A percentile compares a stretch with the other conserved stretches of the same genome.
phyloP scores from a whole-genome alignment of 2,888 invertebrate genomes.

The Laothoe populi region DNA sequence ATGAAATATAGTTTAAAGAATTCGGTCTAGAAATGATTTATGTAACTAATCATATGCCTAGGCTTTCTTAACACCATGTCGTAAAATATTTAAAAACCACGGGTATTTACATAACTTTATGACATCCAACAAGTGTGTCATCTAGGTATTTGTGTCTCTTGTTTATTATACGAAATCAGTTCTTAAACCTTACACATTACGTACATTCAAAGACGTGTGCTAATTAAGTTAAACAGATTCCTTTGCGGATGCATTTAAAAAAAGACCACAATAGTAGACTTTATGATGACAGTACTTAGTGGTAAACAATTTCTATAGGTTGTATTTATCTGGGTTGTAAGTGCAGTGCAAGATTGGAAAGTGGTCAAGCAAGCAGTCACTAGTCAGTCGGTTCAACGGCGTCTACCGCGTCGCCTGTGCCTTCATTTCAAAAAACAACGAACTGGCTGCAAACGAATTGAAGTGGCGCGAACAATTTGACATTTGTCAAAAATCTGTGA shows the following conservation, averaged over 20 bases:
- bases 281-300: conserved; percentile 7
- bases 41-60: neutral
- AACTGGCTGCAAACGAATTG: conserved; percentile 25
- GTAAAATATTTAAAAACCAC: conserved; percentile 25
- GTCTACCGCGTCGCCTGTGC: conserved; percentile 49
- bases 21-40: conserved; percentile 6
- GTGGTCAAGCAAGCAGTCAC: conserved; percentile 56
- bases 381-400: conserved; percentile 55
- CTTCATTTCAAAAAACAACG: conserved; percentile 42
- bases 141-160: conserved; percentile 4
- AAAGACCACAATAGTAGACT: neutral
- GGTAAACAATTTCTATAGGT: conserved; percentile 4
- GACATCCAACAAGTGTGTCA: conserved; percentile 27
- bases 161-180: conserved; percentile 2
- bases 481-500: conserved; percentile 56
- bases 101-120: conserved; percentile 27
- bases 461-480: conserved; percentile 43
- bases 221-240: neutral
- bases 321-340: conserved; percentile 27
- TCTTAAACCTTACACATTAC: neutral
- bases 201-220: neutral
- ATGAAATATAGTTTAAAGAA: conserved; percentile 5
- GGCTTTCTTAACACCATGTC: conserved; percentile 18
- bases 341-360: conserved; percentile 64
- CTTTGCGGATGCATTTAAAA: neutral